Percentiles rank a stretch among this genome's conserved stretches.
These are phyloP conservation scores for Poecile montanus DNA, from an alignment of 2,797 vertebrate genomes.

Conservation along the genomic window DNA sequence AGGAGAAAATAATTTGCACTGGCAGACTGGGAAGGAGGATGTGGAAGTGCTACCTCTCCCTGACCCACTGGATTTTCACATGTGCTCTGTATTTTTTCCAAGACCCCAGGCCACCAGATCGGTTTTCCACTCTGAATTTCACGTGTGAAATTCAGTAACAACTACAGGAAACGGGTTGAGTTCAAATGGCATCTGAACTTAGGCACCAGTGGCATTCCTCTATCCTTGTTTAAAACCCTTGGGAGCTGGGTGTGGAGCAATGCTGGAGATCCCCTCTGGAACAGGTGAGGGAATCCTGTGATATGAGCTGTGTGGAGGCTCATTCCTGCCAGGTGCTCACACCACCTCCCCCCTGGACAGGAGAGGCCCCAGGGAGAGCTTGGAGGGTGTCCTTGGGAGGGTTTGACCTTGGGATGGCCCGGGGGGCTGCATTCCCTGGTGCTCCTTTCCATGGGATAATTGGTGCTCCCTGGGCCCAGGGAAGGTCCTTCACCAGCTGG, in stretches of 20 bases:
- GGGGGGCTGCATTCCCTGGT: background rate
- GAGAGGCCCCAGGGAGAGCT: background rate
- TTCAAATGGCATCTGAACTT: background rate
- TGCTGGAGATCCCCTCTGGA: background rate
- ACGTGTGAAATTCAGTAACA: background rate
- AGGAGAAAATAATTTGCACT: background rate
- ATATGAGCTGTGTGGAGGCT: background rate
- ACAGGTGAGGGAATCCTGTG: background rate
- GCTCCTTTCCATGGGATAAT: background rate
- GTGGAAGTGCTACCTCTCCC: background rate
- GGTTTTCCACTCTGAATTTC: background rate
- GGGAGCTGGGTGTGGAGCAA: background rate
- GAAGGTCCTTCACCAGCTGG: background rate
- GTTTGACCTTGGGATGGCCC: background rate
- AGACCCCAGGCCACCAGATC: background rate
- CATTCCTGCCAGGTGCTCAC: background rate
- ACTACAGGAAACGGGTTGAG: background rate
- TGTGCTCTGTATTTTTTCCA: background rate
- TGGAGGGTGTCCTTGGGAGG: background rate
- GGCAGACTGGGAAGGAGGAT: background rate
- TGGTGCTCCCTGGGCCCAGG: background rate
- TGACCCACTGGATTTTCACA: background rate
- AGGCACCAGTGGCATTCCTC: background rate
- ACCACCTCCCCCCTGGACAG: background rate
- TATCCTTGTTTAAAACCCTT: background rate